Percentiles rank a stretch among this genome's conserved stretches.
phyloP scores from a whole-genome alignment of 2,888 invertebrate species.

The Polyommatus icarus region DNA sequence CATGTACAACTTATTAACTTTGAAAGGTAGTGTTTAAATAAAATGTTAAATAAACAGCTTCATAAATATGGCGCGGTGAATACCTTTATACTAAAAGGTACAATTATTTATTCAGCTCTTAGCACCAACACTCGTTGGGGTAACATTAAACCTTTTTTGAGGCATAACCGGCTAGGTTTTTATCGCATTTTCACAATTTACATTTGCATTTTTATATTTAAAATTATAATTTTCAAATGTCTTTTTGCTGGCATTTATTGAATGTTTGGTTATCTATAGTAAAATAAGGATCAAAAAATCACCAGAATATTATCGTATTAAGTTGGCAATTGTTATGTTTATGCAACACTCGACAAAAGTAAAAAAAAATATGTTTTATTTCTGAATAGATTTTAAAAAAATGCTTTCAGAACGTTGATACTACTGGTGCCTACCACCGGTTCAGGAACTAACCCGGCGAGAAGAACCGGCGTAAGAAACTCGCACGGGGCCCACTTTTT shows the following conservation, averaged over 20 bases:
- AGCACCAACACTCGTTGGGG: conserved; percentile 37
- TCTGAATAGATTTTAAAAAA: no score
- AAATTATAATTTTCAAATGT: conserved; percentile 3
- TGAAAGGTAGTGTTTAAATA: conserved; percentile 40
- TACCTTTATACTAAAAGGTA: conserved; percentile 44
- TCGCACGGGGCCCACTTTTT: no score
- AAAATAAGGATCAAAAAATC: neutral
- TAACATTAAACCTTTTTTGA: conserved; percentile 35
- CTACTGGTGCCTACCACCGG: no score
- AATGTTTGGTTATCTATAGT: neutral
- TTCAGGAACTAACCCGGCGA: no score
- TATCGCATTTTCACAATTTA: conserved; percentile 30
- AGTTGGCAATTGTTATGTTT: neutral
- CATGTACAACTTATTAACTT: conserved; percentile 21
- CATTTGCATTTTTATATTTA: conserved; percentile 14
- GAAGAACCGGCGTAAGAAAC: no score
- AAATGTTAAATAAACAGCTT: conserved; percentile 43
- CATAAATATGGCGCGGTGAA: conserved; percentile 42
- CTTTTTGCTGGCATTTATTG: neutral
- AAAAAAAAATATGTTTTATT: no score
- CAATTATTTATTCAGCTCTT: conserved; percentile 47
- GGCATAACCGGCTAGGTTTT: conserved; percentile 31
- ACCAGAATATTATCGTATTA: neutral
- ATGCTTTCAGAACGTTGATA: no score
- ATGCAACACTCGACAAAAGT: neutral